Base-by-base conservation (phyloP, 2,888 invertebrate genomes). In the Brenthis ino region DNA sequence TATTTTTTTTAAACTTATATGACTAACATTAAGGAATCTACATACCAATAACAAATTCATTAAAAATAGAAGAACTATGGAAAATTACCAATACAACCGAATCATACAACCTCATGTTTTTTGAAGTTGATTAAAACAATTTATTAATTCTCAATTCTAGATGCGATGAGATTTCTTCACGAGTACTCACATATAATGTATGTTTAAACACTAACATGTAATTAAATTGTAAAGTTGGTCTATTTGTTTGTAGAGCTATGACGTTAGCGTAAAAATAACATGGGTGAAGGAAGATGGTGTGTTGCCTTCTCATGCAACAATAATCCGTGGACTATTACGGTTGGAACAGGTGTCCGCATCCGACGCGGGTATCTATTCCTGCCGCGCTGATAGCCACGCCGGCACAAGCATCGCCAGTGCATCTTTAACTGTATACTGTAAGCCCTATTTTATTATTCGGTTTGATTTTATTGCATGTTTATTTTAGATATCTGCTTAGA, bases 301-400 rank as follows among this genome's bases (percentile, higher is more conserved):
- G 68, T 80, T 93, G 77, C 92, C 92, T 74, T 84, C 84, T 56
- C 84, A 90, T 77, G 89, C 92, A 53, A 85, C 88, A 75, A 84
- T 90, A 79, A 84, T 86, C 72, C 86, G 91, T 67, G 92, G 92
- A 75, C 80, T 88, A 80, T 85, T 98, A 78, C 94, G 96, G 76
- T 95, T 98, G 79, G 96, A 96, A 82, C 95, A 96, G 84, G 97
- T 98, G 74, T 96, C 96, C 76, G 95, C 96, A 20, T 94, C 94
- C 74, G 98, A 98, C 86, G 97, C 97, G 82, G 98, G 98, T 66
- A 94, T 96, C 79, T 98, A 98, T 91, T 96, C 98, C 78, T 98
- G 98, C 90, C 96, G 97, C 78, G 98, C 98, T 43, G 97, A 97
- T 83, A 98, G 98, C 89, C 95, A 96, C 75, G 97, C 98, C 69